Base-by-base conservation (phyloP, 2,113 vertebrate species). In the Salvelinus fontinalis region DNA sequence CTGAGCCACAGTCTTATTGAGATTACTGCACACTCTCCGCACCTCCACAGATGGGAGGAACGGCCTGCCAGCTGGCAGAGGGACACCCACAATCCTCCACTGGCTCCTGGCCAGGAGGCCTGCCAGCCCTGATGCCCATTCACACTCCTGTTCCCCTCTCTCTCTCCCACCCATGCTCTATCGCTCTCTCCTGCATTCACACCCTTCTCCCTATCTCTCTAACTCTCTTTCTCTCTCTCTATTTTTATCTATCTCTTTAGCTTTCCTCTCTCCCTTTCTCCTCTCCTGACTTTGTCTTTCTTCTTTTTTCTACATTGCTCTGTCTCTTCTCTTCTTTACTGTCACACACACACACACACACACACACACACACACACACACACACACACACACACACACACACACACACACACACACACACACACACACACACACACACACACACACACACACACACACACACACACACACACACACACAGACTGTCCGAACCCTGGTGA, bases 51-150 rank as follows among this genome's bases (percentile, higher is more conserved):
- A 94, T 93, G 93, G 92, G 90, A 88, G 74, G 84, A 88, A 89
- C 88, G 88, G 87, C 84, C 84, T 91, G 93, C 93, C 93, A 94
- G 93, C 93, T 94, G 93, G 93, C 92, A 89, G 79, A 80, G 90
- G 88, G 91, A 91, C 88, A 88, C 91, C 85, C 89, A 92, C 91
- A 89, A 84, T 91, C 81, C 31, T 39, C 89, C 79, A 74, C 87
- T 93, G 92, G 92, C 91, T 83, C 65, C 75, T 57, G 75, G 92
- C 92, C 93, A 93, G 82, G 79, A 83, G 87, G 68, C 68, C 78
- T 22, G 79, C 71, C 85, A 86, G 26, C 5, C 16, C 29, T 70
- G 29, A 79, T 80, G 79, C 76, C 84, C 90, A 89, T 90, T 89
- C 85, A 88, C 85, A 87, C 88, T 75, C 77, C 77, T 81, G 70